Percentiles rank a stretch among this genome's conserved stretches.
Evolutionary conservation across 2,113 vertebrate species (phyloP).

Genomic region (Dipodomys merriami): DNA sequence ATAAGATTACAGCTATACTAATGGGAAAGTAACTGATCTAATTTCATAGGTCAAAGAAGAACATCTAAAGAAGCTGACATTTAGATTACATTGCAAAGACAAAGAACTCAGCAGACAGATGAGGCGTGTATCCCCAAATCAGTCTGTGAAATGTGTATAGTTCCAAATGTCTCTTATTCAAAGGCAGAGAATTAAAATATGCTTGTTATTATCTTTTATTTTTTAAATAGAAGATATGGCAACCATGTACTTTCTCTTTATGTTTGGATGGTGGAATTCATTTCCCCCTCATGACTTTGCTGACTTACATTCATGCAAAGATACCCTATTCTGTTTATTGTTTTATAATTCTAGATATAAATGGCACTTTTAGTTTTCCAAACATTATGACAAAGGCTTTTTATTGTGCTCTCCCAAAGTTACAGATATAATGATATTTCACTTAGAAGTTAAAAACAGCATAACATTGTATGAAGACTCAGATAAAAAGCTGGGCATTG

Average conservation of each 20-base stretch:
- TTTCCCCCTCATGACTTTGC: neutral
- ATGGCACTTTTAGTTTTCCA: neutral
- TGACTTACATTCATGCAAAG: constrained; percentile 1
- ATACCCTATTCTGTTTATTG: neutral
- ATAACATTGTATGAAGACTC: neutral
- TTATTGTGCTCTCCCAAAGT: neutral
- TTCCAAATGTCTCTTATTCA: neutral
- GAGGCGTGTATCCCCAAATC: neutral
- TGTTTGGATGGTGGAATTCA: neutral
- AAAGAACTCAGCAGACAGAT: neutral
- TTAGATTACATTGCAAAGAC: neutral
- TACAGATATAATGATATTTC: neutral
- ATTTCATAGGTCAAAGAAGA: neutral
- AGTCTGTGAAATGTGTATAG: neutral
- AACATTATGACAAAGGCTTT: neutral
- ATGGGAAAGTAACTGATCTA: neutral
- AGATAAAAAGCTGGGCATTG: neutral
- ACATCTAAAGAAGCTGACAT: constrained; percentile 7
- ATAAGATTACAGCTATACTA: neutral
- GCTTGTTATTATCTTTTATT: neutral
- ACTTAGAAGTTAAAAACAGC: neutral
- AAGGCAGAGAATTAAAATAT: neutral
- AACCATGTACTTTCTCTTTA: neutral
- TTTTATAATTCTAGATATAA: neutral
- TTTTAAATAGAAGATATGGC: neutral